Base-by-base conservation (phyloP, 2,797 vertebrate species). In the Hipposideros larvatus region DNA sequence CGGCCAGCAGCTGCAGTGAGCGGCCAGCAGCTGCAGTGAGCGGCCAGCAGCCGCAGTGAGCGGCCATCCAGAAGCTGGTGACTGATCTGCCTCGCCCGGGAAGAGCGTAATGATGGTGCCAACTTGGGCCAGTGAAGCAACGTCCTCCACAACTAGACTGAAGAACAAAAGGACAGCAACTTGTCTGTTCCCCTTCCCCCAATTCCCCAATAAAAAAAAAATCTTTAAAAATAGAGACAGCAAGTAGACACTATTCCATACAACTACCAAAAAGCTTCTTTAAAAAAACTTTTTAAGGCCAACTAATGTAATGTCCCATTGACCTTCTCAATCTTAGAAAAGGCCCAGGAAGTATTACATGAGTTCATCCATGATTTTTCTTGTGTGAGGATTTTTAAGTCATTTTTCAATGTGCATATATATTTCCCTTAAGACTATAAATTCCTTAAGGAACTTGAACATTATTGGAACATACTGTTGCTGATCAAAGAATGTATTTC, bases 401-500 rank as follows among this genome's bases (percentile, higher is more conserved):
- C 41, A 89, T 68, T 83, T 84, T 88, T 71, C 79, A 66, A 93
- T 41, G 51, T 51, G 11, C 24, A 59, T 57, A 48, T 21, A 70
- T 31, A 53, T 31, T 87, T 93, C 55, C 82, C 41, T 87, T 87
- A 90, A 89, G 26, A 87, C 74, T 75, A 79, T 22, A 88, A 78
- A 92, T 75, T 79, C 34, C 43, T 68, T 80, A 89, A 88, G 57
- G 57, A 94, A 85, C 34, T 73, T 86, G 75, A 89, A 55, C 6
- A 31, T 46, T 43, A 51, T 11, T 61, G 5, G 90, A 66, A 87
- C 31, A 55, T n/a, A 75, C 15, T 59, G 41, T 31, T 87, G 53
- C 26, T 89, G 63, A 53, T 86, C 73, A 87, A 87, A 93, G 79
- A 90, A 95, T 74, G 14, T 77, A 34, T 59, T n/a, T 74, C 57